Base-by-base conservation (phyloP, 2,113 vertebrate species). In the Suricata suricatta region DNA sequence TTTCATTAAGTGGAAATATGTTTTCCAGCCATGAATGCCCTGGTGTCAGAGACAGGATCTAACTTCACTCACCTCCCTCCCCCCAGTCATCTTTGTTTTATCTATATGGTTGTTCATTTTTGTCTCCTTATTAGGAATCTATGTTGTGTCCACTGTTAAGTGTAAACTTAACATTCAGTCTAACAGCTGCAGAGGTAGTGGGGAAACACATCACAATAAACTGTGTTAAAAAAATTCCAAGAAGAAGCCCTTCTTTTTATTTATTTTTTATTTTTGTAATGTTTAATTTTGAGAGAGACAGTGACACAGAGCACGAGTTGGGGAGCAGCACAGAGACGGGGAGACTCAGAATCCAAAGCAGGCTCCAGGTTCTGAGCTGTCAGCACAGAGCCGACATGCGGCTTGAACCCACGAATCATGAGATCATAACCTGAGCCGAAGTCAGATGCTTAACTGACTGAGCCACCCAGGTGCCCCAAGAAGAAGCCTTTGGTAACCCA, bases 1-100 rank as follows among this genome's bases (percentile, higher is more conserved):
- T 81, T 93, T 85, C 74, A 77, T 31, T 90, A 95, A 90, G 90
- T 85, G 81, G 83, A 96, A 87, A 79, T 96, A 77, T 64, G 69
- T 79, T 96, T 93, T 90, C n/a, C 52, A 96, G 81, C 44, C 60
- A 79, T 71, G 31, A 74, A 79, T 84, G 71, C 41, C n/a, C 72
- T 88, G 33, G 72, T 88, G 66, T 94, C 29, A 90, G 94, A 84
- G 50, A 83, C 1, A 69, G 50, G 91, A 79, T n/a, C 69, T 71
- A 35, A 57, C 38, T 93, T 44, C 11, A 35, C 4, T 33, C 44
- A 63, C 27, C 35, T 33, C 29, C n/a, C 76, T 44, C 33, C 25
- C n/a, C 29, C 3, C 4, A 79, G 19, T 88, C 66, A 88, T 47
- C 64, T 95, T 71, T 80, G 31, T 29, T 79, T 92, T 96, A 38